Conservation (phyloP, 2,113 vertebrate genomes). For the Elgaria multicarinata region DNA sequence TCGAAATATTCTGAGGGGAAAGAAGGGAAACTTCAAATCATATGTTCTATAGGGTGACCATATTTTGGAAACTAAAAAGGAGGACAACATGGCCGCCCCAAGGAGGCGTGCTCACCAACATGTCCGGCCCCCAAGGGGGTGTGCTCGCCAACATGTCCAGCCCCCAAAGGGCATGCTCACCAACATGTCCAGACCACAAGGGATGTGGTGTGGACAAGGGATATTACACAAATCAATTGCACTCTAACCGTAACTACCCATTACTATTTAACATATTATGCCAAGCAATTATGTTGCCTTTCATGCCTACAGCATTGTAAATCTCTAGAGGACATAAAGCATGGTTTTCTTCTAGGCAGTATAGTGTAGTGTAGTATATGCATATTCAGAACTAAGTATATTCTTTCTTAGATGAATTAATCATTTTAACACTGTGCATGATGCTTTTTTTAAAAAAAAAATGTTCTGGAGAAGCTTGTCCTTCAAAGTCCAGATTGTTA, state of each 20-base stretch:
- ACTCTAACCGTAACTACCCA: neutral
- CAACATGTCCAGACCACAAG: too few species aligned
- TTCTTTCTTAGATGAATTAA: conserved; percentile 18
- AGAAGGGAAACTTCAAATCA: neutral
- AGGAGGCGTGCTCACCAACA: too few species aligned
- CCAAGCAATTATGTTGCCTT: conserved; percentile 43
- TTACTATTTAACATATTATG: conserved; percentile 30
- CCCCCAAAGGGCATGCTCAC: too few species aligned
- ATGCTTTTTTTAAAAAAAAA: neutral
- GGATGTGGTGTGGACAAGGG: too few species aligned
- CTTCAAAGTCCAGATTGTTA: conserved; percentile 30
- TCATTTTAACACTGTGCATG: neutral
- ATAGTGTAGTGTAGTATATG: conserved; percentile 1
- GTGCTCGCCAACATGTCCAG: too few species aligned
- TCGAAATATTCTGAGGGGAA: neutral
- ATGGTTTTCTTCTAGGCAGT: conserved; percentile 37
- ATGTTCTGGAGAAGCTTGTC: conserved; percentile 13
- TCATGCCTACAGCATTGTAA: neutral
- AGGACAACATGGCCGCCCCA: too few species aligned
- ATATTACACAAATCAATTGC: neutral
- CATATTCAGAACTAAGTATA: neutral
- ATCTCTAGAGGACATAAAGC: neutral
- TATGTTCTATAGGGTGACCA: conserved; percentile 26
- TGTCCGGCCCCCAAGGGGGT: too few species aligned
- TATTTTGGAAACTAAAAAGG: too few species aligned